Conservation (phyloP, 2,888 invertebrate species). For the Nysson spinosus region DNA sequence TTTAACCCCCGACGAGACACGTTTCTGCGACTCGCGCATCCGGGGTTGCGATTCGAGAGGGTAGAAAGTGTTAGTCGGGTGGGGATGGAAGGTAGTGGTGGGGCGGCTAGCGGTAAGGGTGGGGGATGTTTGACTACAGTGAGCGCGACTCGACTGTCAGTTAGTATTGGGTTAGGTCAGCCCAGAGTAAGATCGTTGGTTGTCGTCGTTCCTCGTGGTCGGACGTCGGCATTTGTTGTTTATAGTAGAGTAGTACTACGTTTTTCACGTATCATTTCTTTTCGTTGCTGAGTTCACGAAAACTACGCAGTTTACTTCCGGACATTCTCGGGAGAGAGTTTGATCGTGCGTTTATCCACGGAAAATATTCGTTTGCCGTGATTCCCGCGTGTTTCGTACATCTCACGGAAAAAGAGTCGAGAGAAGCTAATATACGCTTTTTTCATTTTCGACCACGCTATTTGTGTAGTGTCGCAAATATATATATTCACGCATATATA, state of each 20-base stretch:
- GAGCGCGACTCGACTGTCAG: constrained; percentile 75
- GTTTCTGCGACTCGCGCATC: constrained; percentile 60
- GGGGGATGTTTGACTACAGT: constrained; percentile 74
- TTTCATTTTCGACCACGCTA: constrained; percentile 3
- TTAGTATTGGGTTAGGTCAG: constrained; percentile 84
- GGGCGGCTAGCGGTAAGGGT: constrained; percentile 52
- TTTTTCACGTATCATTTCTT: constrained; percentile 27
- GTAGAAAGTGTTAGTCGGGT: constrained; percentile 42
- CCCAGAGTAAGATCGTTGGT: constrained; percentile 68
- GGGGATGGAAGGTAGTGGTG: constrained; percentile 45
- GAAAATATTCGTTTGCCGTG: background rate
- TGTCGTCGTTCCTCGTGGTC: constrained; percentile 51
- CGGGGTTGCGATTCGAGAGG: constrained; percentile 62
- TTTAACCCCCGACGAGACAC: constrained; percentile 35
- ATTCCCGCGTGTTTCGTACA: constrained; percentile 11
- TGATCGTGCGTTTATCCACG: too few relatives aligned
- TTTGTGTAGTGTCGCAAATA: constrained; percentile 33
- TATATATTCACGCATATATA: background rate
- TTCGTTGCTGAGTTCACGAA: constrained; percentile 11
- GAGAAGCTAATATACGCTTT: background rate
- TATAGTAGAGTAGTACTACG: constrained; percentile 51
- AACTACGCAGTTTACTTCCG: too few relatives aligned
- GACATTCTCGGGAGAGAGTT: too few relatives aligned
- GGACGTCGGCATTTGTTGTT: constrained; percentile 52
- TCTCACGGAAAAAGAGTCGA: background rate